Conservation (phyloP, 2,888 invertebrate genomes). For the Catonia carolina region DNA sequence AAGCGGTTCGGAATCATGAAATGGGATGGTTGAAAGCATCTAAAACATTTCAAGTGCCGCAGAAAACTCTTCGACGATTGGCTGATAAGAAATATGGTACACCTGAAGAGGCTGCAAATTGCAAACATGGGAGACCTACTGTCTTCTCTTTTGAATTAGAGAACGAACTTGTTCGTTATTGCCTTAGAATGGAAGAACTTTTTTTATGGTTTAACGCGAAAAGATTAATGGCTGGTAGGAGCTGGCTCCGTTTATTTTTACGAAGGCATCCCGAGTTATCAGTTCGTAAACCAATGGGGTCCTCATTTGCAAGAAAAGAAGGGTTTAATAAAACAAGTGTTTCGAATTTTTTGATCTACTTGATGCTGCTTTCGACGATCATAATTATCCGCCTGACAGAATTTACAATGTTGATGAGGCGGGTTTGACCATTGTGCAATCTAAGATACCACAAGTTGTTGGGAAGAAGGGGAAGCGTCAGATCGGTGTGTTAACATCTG, state of each 20-base stretch:
- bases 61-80: constrained; percentile 3
- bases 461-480: constrained; percentile 38
- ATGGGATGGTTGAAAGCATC: constrained; percentile 22
- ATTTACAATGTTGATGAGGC: constrained; percentile 40
- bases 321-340: constrained; percentile 23
- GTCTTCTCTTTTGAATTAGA: constrained; percentile 11
- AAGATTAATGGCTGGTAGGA: constrained; percentile 19
- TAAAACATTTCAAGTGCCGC: constrained; percentile 10
- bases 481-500: constrained; percentile 37
- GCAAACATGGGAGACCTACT: constrained; percentile 8
- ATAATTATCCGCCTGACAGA: constrained; percentile 33
- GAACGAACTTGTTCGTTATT: constrained; percentile 17
- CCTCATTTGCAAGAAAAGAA: constrained; percentile 20
- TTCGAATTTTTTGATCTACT: constrained; percentile 21
- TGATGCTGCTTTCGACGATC: constrained; percentile 26
- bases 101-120: neutral
- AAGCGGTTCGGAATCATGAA: constrained; percentile 17
- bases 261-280: constrained; percentile 17
- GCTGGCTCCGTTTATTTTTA: constrained; percentile 28
- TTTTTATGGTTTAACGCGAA: no score
- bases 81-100: neutral
- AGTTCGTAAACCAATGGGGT: constrained; percentile 21
- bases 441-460: constrained; percentile 35
- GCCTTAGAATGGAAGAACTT: no score
- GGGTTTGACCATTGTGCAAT: constrained; percentile 38